These are phyloP conservation scores for Pseudomugil tenellus DNA, from an alignment of 2,797 vertebrate species.

Conservation along the genomic window DNA sequence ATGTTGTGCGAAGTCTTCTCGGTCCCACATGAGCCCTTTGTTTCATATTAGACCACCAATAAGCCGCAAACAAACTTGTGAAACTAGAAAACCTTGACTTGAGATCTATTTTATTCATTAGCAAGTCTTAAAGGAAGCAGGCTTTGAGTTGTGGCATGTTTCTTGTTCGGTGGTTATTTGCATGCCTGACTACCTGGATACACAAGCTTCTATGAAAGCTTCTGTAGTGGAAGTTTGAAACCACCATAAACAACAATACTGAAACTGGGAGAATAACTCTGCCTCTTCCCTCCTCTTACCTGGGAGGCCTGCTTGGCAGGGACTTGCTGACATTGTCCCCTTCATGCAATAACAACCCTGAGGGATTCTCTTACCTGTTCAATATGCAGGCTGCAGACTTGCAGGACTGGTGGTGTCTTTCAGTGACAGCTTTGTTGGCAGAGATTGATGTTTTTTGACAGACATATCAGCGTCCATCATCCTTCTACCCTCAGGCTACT, in stretches of 20 bases:
- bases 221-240: not conserved
- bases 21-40: constrained; percentile 20
- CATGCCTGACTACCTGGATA: not conserved
- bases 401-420: constrained; percentile 30
- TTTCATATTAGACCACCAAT: not conserved
- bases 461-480: constrained; percentile 40
- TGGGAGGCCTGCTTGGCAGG: constrained; percentile 23
- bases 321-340: constrained; percentile 52
- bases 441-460: constrained; percentile 28
- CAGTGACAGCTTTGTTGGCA: not conserved
- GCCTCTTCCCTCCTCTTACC: constrained; percentile 10
- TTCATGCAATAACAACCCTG: constrained; percentile 50
- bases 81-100: constrained; percentile 3
- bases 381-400: constrained; percentile 20
- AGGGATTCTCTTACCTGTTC: constrained; percentile 65
- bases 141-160: not conserved
- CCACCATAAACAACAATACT: not conserved
- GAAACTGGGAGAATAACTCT: not conserved
- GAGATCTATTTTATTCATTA: not conserved
- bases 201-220: not conserved
- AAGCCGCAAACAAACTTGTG: not conserved
- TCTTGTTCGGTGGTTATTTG: not conserved
- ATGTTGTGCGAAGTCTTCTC: not conserved
- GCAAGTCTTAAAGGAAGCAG: not conserved
- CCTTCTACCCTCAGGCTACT: constrained; percentile 10